These are phyloP conservation scores for Anolis carolinensis DNA, from an alignment of 2,113 vertebrate species.

Conservation along the genomic window DNA sequence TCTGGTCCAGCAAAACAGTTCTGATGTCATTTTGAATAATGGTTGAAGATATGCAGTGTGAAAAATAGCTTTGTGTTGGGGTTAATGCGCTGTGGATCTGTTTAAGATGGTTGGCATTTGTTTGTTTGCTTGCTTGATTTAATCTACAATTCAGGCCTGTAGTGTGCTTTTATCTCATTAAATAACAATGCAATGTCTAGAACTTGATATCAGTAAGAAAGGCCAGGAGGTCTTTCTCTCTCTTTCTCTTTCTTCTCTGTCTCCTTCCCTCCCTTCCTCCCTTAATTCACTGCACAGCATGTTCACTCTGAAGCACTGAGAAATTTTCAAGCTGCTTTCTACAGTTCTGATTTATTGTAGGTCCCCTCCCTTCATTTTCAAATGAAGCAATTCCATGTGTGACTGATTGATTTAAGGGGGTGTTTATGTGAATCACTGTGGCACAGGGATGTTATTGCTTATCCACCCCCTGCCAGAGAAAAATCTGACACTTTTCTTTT, in stretches of 20 bases:
- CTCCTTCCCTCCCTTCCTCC: not conserved
- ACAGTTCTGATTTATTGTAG: slow-evolving; percentile 66
- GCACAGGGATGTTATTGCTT: slow-evolving; percentile 68
- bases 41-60: not conserved
- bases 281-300: not conserved
- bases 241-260: not conserved
- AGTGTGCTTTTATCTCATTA: not conserved
- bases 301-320: not conserved
- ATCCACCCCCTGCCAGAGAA: slow-evolving; percentile 67
- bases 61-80: not conserved
- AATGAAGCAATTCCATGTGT: slow-evolving; percentile 55
- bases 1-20: not conserved
- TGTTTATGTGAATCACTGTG: slow-evolving; percentile 63
- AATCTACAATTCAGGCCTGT: not conserved
- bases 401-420: slow-evolving; percentile 58
- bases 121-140: not conserved
- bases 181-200: not conserved
- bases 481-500: slow-evolving; percentile 71
- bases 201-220: not conserved
- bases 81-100: not conserved
- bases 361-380: slow-evolving; percentile 3
- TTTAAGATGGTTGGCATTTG: not conserved
- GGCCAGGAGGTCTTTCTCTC: not conserved
- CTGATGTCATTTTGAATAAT: not conserved
- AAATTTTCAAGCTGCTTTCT: slow-evolving; percentile 56